A percentile compares a stretch with the other conserved stretches of the same genome.
phyloP scores from a whole-genome alignment of 2,797 vertebrate genomes.

The Strix occidentalis region DNA sequence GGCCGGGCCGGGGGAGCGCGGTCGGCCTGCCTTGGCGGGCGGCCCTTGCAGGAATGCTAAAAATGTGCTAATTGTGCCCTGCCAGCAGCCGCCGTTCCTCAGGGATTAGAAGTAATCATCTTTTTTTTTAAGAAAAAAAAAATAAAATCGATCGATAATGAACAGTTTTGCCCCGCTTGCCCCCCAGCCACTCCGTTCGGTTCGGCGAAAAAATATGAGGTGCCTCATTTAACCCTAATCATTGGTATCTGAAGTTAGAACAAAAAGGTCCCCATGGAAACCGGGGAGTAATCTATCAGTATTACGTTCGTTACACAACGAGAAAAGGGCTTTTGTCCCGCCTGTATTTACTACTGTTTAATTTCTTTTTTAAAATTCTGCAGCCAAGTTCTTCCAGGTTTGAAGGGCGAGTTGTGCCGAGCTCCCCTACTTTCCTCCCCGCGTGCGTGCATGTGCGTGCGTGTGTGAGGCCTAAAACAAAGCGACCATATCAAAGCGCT shows the following conservation, averaged over 20 bases:
- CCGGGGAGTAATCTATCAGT: constrained; percentile 72
- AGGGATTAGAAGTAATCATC: constrained; percentile 43
- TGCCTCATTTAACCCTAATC: constrained; percentile 32
- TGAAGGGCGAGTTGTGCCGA: not conserved
- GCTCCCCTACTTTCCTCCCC: not conserved
- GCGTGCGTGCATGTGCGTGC: not conserved
- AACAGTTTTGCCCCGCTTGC: not conserved
- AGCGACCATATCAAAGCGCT: constrained; percentile 1
- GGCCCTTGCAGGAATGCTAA: constrained; percentile 38
- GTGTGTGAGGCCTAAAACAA: constrained; percentile 62
- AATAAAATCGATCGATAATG: not conserved
- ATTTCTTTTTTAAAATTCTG: constrained; percentile 23
- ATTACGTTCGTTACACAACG: constrained; percentile 36
- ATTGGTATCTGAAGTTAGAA: constrained; percentile 45
- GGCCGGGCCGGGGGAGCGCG: not conserved
- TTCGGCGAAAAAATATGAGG: constrained; percentile 10
- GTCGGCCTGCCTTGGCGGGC: not conserved
- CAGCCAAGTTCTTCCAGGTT: not conserved
- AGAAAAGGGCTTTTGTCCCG: constrained; percentile 68
- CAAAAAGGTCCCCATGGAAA: constrained; percentile 79
- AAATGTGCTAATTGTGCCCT: constrained; percentile 47
- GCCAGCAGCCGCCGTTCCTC: constrained; percentile 39
- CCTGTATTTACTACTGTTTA: constrained; percentile 65
- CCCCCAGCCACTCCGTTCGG: not conserved
- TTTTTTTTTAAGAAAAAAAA: not conserved